Conservation (phyloP, 2,113 vertebrate genomes). For the Limanda limanda region DNA sequence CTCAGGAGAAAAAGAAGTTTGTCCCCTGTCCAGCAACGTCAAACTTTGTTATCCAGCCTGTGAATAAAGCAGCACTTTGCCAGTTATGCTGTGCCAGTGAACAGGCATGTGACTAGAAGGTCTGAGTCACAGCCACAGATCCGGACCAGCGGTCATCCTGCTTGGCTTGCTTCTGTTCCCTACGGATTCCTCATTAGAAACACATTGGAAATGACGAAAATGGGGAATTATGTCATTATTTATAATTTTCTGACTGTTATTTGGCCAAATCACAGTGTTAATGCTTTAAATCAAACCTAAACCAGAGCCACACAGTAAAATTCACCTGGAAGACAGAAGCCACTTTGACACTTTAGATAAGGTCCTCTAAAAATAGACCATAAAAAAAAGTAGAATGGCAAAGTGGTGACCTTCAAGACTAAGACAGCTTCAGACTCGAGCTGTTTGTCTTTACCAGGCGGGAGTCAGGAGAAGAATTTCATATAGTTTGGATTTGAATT, state of each 20-base stretch:
- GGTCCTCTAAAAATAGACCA: slow-evolving; percentile 78
- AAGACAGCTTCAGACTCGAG: slow-evolving; percentile 36
- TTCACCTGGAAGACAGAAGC: slow-evolving; percentile 69
- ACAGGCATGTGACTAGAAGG: slow-evolving; percentile 39
- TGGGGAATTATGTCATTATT: slow-evolving; percentile 1
- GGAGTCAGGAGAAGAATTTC: slow-evolving; percentile 10
- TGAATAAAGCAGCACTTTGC: slow-evolving; percentile 41
- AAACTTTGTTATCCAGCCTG: slow-evolving; percentile 19
- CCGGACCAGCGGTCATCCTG: neutral
- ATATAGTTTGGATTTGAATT: neutral
- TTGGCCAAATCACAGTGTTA: neutral
- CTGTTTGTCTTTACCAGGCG: slow-evolving; percentile 37
- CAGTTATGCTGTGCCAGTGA: slow-evolving; percentile 33
- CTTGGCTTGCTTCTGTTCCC: neutral
- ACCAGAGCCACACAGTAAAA: slow-evolving; percentile 50
- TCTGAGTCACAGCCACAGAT: slow-evolving; percentile 3
- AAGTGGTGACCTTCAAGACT: slow-evolving; percentile 77
- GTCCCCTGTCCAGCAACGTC: slow-evolving; percentile 31
- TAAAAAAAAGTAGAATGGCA: slow-evolving; percentile 65
- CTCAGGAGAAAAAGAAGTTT: slow-evolving; percentile 35
- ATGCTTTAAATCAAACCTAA: slow-evolving; percentile 14
- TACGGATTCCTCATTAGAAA: slow-evolving; percentile 9
- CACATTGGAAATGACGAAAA: neutral
- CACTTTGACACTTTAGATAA: slow-evolving; percentile 71
- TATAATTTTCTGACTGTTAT: neutral